A percentile compares a stretch with the other conserved stretches of the same genome.
Evolutionary conservation across 2,888 invertebrate species (phyloP).

Genomic region (Ariolimax columbianus): DNA sequence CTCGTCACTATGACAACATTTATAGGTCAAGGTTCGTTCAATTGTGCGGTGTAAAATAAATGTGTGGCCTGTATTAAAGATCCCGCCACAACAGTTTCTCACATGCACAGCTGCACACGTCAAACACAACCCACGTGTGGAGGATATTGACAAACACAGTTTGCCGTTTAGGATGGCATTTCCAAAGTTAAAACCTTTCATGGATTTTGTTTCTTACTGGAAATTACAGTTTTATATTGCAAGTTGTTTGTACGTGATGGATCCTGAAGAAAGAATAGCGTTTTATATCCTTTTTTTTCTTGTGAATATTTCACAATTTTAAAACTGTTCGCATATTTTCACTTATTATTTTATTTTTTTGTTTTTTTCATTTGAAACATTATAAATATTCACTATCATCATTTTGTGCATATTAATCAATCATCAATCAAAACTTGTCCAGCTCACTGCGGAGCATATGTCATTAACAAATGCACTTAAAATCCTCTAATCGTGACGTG

Average conservation of each 20-base stretch:
- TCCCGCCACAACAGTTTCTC: background rate
- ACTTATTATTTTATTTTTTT: too few species aligned
- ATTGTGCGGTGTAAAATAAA: background rate
- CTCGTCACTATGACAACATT: background rate
- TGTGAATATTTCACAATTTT: background rate
- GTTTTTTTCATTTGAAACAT: too few species aligned
- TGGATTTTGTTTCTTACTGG: conserved; percentile 47
- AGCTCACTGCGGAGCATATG: too few species aligned
- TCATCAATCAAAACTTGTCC: too few species aligned
- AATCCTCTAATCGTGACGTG: too few species aligned
- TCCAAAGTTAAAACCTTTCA: conserved; percentile 2
- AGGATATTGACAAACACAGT: background rate
- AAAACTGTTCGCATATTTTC: too few species aligned
- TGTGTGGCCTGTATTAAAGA: background rate
- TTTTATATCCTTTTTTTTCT: conserved; percentile 43
- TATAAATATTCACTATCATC: too few species aligned
- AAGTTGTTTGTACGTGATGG: conserved; percentile 37
- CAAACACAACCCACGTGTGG: too few species aligned
- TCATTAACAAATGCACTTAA: too few species aligned
- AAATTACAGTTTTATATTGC: conserved; percentile 44
- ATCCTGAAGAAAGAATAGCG: conserved; percentile 36
- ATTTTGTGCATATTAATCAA: too few species aligned
- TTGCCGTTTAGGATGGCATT: background rate
- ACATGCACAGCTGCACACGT: background rate
- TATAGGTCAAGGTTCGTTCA: conserved; percentile 5